A percentile compares a stretch with the other conserved stretches of the same genome.
Evolutionary conservation across 2,797 vertebrate species (phyloP).

Genomic region (Enteromius radiatus): DNA sequence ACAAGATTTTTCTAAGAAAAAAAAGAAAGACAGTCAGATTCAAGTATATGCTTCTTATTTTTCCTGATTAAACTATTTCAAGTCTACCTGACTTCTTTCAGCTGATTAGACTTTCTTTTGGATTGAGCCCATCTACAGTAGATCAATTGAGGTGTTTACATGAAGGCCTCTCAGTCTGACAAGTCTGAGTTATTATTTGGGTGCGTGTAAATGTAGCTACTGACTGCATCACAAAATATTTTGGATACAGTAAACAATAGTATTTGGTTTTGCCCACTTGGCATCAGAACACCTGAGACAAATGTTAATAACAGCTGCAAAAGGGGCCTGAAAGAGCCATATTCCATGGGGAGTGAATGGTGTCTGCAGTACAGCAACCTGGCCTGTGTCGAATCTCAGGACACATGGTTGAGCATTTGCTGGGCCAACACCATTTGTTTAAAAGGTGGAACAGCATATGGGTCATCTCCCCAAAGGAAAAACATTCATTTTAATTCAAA

Average conservation of each 20-base stretch:
- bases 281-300: background rate
- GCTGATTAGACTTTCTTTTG: background rate
- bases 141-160: background rate
- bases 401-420: conserved; percentile 16
- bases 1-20: too few relatives aligned
- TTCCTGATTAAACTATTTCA: too few relatives aligned
- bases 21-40: too few relatives aligned
- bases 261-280: background rate
- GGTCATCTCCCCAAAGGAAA: conserved; percentile 39
- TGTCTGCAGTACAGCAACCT: background rate
- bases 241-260: background rate
- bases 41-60: too few relatives aligned
- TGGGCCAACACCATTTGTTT: conserved; percentile 36
- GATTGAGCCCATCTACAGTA: background rate
- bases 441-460: conserved; percentile 35
- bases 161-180: background rate
- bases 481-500: conserved; percentile 42
- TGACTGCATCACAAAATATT: background rate
- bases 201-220: background rate
- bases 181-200: background rate
- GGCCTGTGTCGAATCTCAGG: conserved; percentile 34
- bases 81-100: background rate
- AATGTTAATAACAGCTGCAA: background rate
- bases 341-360: background rate
- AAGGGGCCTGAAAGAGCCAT: background rate